Evolutionary conservation across 2,113 vertebrate genomes (phyloP).

Genomic region (Ibidorhyncha struthersii): DNA sequence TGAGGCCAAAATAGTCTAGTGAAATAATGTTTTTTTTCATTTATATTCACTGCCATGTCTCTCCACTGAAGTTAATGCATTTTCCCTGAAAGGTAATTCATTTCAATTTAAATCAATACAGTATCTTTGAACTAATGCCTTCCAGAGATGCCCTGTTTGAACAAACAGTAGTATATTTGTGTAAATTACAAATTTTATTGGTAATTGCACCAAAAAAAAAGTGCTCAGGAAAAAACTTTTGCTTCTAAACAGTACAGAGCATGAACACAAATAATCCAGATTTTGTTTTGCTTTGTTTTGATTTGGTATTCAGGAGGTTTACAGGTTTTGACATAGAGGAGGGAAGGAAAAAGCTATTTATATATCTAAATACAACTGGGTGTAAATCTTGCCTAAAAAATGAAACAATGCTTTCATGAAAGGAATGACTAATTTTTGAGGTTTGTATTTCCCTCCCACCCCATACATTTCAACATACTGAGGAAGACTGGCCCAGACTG

Average conservation of each 20-base stretch:
- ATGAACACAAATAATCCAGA: not conserved
- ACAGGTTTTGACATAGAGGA: not conserved
- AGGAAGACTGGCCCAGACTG: not conserved
- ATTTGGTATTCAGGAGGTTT: not conserved
- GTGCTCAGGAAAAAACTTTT: not conserved
- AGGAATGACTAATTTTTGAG: not conserved
- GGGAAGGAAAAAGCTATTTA: not conserved
- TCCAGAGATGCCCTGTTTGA: conserved; percentile 8
- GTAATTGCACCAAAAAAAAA: not conserved
- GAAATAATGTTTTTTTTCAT: conserved; percentile 32
- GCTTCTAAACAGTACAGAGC: not conserved
- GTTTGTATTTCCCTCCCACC: not conserved
- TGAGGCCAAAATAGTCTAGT: conserved; percentile 22
- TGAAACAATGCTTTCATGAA: not conserved
- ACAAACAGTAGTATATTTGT: not conserved
- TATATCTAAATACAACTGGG: not conserved
- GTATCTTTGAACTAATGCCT: conserved; percentile 29
- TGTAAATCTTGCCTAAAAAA: not conserved
- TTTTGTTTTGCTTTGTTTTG: not conserved
- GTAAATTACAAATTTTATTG: conserved; percentile 1
- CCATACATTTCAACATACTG: not conserved
- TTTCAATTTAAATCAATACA: conserved; percentile 67
- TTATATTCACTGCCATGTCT: conserved; percentile 53
- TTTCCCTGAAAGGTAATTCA: conserved; percentile 62
- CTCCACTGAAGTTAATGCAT: conserved; percentile 56